phyloP scores from a whole-genome alignment of 2,113 vertebrate genomes.

The Forbesichthys agassizii region DNA sequence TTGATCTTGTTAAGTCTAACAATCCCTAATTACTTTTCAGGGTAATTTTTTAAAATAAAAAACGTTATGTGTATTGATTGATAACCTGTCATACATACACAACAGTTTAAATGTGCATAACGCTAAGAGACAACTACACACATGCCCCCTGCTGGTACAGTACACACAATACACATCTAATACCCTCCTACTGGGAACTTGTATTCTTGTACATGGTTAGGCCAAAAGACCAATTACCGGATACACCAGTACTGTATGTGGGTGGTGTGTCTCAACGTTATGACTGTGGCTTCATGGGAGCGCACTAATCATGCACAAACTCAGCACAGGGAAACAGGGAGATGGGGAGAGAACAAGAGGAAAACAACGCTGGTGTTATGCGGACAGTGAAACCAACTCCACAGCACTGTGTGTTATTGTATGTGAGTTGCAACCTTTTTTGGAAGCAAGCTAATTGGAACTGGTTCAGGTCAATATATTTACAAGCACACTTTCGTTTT shows the following conservation, averaged over 20 bases:
- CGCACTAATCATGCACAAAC: conserved; percentile 31
- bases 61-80: too few species aligned
- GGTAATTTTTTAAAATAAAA: too few species aligned
- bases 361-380: conserved; percentile 35
- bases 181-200: not conserved
- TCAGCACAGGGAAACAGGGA: conserved; percentile 44
- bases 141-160: too few species aligned
- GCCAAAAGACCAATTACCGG: conserved; percentile 2
- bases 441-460: conserved; percentile 27
- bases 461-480: too few species aligned
- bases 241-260: too few species aligned
- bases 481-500: too few species aligned
- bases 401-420: conserved; percentile 10
- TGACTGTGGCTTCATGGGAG: conserved; percentile 1
- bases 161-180: too few species aligned
- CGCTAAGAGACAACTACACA: too few species aligned
- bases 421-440: not conserved
- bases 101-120: too few species aligned
- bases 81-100: too few species aligned
- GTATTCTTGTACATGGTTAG: conserved; percentile 9
- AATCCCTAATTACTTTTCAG: too few species aligned
- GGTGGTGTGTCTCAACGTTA: not conserved
- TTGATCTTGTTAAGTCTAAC: too few species aligned
- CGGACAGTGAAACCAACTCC: conserved; percentile 21
- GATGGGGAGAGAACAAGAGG: not conserved